phyloP scores from a whole-genome alignment of 2,888 invertebrate genomes.

The Odiellus spinosus region DNA sequence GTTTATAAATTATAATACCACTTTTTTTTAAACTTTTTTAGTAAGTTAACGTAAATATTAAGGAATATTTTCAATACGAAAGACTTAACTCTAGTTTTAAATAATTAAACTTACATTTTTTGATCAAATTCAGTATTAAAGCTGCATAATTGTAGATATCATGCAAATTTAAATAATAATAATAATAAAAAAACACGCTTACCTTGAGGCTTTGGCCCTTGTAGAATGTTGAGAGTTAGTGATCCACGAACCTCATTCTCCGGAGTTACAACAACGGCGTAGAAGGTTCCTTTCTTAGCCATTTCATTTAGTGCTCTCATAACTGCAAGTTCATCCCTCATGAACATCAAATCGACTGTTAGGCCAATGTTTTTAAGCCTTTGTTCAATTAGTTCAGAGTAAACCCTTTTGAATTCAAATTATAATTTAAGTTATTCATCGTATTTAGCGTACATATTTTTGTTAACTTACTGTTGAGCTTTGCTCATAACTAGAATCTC shows the following conservation, averaged over 20 bases:
- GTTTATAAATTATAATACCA: too few species aligned
- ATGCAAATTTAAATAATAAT: too few species aligned
- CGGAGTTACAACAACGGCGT: conserved; percentile 69
- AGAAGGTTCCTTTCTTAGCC: conserved; percentile 70
- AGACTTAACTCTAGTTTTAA: too few species aligned
- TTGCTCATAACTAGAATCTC: conserved; percentile 77
- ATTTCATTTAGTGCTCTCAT: conserved; percentile 66
- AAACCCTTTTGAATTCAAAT: conserved; percentile 40
- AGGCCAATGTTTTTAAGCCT: conserved; percentile 51
- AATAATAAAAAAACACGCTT: too few species aligned
- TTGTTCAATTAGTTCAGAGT: conserved; percentile 73
- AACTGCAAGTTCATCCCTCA: conserved; percentile 73
- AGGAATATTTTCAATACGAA: too few species aligned
- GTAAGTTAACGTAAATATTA: too few species aligned
- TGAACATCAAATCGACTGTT: conserved; percentile 65
- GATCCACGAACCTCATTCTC: conserved; percentile 72
- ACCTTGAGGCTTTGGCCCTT: conserved; percentile 63
- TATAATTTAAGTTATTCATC: conserved; percentile 1
- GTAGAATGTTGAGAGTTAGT: conserved; percentile 72
- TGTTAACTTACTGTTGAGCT: conserved; percentile 51
- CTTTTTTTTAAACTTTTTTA: too few species aligned
- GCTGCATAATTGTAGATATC: too few species aligned
- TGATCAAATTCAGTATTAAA: too few species aligned
- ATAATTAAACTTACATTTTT: too few species aligned
- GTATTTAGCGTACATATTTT: not conserved